phyloP scores from a whole-genome alignment of 2,113 vertebrate genomes.

The Ochotona curzoniae region DNA sequence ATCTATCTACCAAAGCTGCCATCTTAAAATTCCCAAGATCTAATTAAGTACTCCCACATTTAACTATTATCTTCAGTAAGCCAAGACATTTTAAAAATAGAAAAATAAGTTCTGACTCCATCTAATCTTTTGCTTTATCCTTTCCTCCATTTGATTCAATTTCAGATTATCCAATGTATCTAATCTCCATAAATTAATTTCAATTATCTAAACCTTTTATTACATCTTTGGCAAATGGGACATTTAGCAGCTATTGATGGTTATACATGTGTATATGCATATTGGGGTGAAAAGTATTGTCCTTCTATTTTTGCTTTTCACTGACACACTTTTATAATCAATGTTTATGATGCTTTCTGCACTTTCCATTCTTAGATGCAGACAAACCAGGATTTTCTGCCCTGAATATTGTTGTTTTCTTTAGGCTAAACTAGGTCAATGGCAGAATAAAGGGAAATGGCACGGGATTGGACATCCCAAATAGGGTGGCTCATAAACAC shows the following conservation, averaged over 20 bases:
- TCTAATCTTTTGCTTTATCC: no score
- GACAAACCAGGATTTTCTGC: constrained; percentile 51
- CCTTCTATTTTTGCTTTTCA: constrained; percentile 12
- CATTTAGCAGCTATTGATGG: background rate
- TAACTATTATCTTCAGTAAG: no score
- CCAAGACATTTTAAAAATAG: no score
- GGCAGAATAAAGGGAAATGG: constrained; percentile 40
- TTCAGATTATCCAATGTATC: no score
- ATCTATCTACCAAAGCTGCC: no score
- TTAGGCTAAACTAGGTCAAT: constrained; percentile 58
- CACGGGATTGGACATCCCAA: background rate
- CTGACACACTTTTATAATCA: background rate
- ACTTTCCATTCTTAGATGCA: constrained; percentile 49
- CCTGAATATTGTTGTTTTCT: background rate
- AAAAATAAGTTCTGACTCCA: no score
- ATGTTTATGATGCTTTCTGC: background rate
- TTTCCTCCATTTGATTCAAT: no score
- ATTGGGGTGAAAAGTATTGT: background rate
- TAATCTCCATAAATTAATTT: no score
- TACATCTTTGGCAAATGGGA: no score
- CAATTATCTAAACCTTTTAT: no score
- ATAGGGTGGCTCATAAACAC: constrained; percentile 5
- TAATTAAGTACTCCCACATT: no score
- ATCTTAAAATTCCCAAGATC: no score
- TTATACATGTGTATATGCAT: background rate